Evolutionary conservation across 2,888 invertebrate genomes (phyloP).

Genomic region (Euphydryas editha): DNA sequence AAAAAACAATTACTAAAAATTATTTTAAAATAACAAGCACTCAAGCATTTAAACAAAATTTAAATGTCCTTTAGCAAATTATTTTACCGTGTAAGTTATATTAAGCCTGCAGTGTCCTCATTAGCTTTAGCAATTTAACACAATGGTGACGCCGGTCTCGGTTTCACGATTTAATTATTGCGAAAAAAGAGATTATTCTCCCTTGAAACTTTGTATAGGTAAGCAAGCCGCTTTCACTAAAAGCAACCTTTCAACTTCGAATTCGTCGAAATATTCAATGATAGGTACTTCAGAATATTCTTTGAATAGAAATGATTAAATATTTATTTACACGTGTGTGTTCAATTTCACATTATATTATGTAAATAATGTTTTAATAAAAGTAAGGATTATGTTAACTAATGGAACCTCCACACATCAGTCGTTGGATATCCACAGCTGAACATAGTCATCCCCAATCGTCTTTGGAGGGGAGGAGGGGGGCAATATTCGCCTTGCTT

Average conservation of each 20-base stretch:
- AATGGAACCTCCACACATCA: too few relatives aligned
- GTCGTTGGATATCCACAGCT: too few relatives aligned
- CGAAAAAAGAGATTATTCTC: neutral
- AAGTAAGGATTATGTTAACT: too few relatives aligned
- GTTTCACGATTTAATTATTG: constrained; percentile 14
- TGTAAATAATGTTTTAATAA: too few relatives aligned
- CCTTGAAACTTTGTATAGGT: neutral
- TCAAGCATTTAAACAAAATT: neutral
- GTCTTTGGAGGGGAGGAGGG: too few relatives aligned
- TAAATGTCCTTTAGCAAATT: neutral
- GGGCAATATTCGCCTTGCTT: too few relatives aligned
- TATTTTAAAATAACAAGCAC: too few relatives aligned
- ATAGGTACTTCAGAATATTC: neutral
- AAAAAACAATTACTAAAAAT: too few relatives aligned
- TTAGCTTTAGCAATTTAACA: constrained; percentile 6
- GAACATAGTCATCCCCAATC: too few relatives aligned
- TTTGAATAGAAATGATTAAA: neutral
- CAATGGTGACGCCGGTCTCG: constrained; percentile 2
- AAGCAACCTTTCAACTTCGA: constrained; percentile 3
- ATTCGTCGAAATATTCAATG: neutral
- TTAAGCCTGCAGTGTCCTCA: neutral
- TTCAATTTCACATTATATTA: too few relatives aligned
- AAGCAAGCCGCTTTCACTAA: neutral
- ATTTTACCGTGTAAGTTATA: neutral
- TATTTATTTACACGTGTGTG: neutral